Evolutionary conservation across 2,797 vertebrate genomes (phyloP), one percentile per base, ranked within the genome.

Genomic region (Hylomyscus alleni): DNA sequence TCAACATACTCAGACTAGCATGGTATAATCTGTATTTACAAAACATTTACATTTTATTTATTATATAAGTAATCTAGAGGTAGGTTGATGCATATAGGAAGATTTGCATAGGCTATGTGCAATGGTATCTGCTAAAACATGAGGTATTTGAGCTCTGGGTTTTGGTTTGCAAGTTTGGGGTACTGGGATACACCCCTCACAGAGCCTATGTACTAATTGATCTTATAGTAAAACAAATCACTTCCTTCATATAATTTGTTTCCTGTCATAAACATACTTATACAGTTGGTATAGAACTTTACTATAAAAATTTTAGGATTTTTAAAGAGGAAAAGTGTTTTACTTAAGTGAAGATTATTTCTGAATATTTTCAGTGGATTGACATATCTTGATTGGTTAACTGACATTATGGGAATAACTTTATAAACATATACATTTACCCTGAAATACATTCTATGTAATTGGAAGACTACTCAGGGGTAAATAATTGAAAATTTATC

Each of bases 401-500:
- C 20, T 56, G 50, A 52, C 50, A 15, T 20, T 65, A 34, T 40
- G 8, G 6, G 37, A 76, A 67, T 52, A 56, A 77, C 13, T 22
- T 54, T 52, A 24, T 22, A 20, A 8, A 0, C 52, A 37, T 44
- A 22, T 29, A 50, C 26, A 24, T 92, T 91, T 31, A 80, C 12
- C 52, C 50, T 31, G 73, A 76, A 92, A 81, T 65, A 44, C 4
- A 40, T 75, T 26, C 8, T 34, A 14, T 50, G 1, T 91, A 80
- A 78, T 5, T 34, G 22, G 47, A 89, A 90, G 87, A 44, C n/a
- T 1, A 86, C 11, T 91, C 20, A 37, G n/a, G 72, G 7, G 77
- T 31, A 95, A 87, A 82, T 76, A 95, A 89, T 80, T 80, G 24
- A 84, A 96, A 91, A 93, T 60, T 78, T 83, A 80, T 76, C 88